Base-by-base conservation (phyloP, 2,113 vertebrate species). In the Festucalex cinctus region DNA sequence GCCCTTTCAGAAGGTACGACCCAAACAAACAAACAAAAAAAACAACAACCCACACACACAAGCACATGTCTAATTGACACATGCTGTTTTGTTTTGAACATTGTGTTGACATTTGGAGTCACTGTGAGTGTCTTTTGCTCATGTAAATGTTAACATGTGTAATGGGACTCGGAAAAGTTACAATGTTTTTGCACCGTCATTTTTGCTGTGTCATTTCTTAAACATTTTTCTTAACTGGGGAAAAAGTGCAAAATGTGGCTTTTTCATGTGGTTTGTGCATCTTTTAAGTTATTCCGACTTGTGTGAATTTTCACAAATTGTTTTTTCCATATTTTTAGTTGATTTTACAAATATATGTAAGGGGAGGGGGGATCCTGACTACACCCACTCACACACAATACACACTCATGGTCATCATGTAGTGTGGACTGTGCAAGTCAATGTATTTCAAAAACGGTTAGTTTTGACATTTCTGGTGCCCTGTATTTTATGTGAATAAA, bases 1-100 rank as follows among this genome's bases (percentile, higher is more conserved):
- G 84, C 97, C 97, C 90, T 99, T 99, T 87, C 96, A 99, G 83
- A 98, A 98, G 96, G 97, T 99, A 96, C 74, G 73, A 74, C 58
- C 78, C 66, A 24, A 81, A 69, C 70, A 48, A 79, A 48, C 20
- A 41, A 51, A 64, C 41, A 72, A 43, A 26, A 22, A 10, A 76
- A 68, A 58, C 66, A 62, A 63, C n/a, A n/a, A 58, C 8, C n/a
- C 7, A 37, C 3, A 36, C 6, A 60, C 35, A 37, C 35, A 36
- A n/a, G 20, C 36, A 60, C 36, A 60, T 10, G 9, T 60, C 20
- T n/a, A n/a, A 26, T 28, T 28, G 5, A 68, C 62, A 68, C 66
- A 61, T 68, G 36, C 63, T 73, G 54, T 9, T 41, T 62, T 62
- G n/a, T 56, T 61, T n/a, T 71, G 41, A 19, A 60, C 72, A 26